Percentiles rank a stretch among this genome's conserved stretches.
Evolutionary conservation across 2,113 vertebrate genomes (phyloP).

Genomic region (Pseudorectes ferrugineus): DNA sequence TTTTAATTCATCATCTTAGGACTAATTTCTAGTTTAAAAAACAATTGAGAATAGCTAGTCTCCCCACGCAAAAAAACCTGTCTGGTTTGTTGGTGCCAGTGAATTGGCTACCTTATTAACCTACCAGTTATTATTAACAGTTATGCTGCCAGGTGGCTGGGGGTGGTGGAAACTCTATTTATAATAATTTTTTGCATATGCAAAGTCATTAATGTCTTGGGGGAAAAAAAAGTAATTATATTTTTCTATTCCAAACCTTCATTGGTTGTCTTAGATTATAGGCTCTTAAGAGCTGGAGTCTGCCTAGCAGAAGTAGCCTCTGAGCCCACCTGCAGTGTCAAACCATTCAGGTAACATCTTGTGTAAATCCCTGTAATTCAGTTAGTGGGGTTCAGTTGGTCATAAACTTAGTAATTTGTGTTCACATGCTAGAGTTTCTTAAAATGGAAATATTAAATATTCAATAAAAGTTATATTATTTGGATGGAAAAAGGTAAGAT

Average conservation of each 20-base stretch:
- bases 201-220: background rate
- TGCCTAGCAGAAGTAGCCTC: constrained; percentile 5
- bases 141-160: background rate
- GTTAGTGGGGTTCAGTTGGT: background rate
- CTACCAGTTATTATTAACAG: constrained; percentile 12
- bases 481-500: background rate
- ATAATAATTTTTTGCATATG: background rate
- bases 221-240: background rate
- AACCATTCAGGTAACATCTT: background rate
- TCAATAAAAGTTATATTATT: background rate
- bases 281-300: background rate
- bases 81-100: background rate
- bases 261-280: background rate
- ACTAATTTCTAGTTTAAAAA: background rate
- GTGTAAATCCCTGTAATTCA: background rate
- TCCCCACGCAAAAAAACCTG: background rate
- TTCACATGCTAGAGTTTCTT: background rate
- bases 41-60: background rate
- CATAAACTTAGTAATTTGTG: background rate
- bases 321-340: background rate
- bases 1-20: background rate
- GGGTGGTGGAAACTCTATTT: background rate
- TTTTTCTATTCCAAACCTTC: background rate
- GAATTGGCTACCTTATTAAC: background rate
- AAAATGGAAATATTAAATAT: background rate